Evolutionary conservation across 2,113 vertebrate species (phyloP), one percentile per base, ranked within the genome.

Genomic region (Rousettus leschenaultii): DNA sequence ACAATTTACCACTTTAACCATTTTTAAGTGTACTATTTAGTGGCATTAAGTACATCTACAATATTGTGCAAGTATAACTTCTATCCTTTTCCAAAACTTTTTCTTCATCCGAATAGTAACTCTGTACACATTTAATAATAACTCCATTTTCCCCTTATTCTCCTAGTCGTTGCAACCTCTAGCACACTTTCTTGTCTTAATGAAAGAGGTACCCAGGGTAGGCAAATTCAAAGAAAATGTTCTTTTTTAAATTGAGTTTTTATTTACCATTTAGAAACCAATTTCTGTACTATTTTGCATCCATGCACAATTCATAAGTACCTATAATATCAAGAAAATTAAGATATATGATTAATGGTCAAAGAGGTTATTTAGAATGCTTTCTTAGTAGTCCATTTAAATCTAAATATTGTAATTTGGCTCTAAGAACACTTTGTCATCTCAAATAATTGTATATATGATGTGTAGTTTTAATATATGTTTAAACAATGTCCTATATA

Each of bases 371-470:
- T 78, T 96, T 91, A 94, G 28, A 73, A 96, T n/a, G 93, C 40
- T 61, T 95, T 85, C 92, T 61, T 43, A 74, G 79, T 30, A 57
- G 30, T 73, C 48, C 70, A 77, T 86, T 98, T 88, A 91, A 88
- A 51, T 97, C 75, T 97, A 87, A 96, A 97, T 24, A 73, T 35
- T 95, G 94, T 96, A 96, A 96, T 97, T 96, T 59, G 28, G 22
- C 89, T 19, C 40, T 28, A 45, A 73, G 82, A 53, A 48, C 78
- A 97, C 89, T 97, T 97, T 97, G 80, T 97, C 71, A 94, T 93
- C 65, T 28, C 74, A 82, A 96, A 91, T 96, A 94, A 82, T 89
- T 97, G 13, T 96, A 95, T 80, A 80, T 68, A 94, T 86, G 66
- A 94, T 97, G 51, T 96, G 89, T 94, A 30, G 68, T 43, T 63